A percentile compares a stretch with the other conserved stretches of the same genome.
Conservation (phyloP, 1,140 invertebrate genomes). For the Nixonia krombeini region DNA sequence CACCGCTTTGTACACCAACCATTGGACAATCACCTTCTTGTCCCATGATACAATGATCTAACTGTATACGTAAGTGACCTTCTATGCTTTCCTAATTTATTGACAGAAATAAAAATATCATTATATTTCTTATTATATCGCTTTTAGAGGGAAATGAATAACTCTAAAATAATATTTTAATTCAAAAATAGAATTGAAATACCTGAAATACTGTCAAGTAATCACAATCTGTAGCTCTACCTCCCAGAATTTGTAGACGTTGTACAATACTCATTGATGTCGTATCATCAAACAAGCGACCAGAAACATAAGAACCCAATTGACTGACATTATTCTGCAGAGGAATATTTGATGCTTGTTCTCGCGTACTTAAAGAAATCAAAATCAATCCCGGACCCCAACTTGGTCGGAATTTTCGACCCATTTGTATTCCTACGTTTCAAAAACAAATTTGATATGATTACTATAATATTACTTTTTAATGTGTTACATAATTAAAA, state of each 20-base stretch:
- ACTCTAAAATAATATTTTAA: too few species aligned
- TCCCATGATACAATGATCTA: slow-evolving; percentile 67
- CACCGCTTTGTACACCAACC: slow-evolving; percentile 59
- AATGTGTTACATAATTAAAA: too few species aligned
- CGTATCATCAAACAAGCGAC: slow-evolving; percentile 27
- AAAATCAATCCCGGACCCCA: slow-evolving; percentile 81
- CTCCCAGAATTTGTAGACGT: slow-evolving; percentile 62
- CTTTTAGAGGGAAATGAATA: too few species aligned
- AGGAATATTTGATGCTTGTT: slow-evolving; percentile 56
- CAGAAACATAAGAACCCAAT: slow-evolving; percentile 56
- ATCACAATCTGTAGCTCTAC: slow-evolving; percentile 46
- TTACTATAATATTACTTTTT: too few species aligned
- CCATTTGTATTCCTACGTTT: slow-evolving; percentile 70
- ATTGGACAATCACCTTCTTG: slow-evolving; percentile 69
- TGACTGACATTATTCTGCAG: slow-evolving; percentile 55
- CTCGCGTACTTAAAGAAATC: slow-evolving; percentile 67
- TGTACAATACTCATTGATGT: slow-evolving; percentile 55
- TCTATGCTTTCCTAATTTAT: slow-evolving; percentile 67
- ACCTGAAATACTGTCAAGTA: slow-evolving; percentile 56
- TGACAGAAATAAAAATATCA: too few species aligned
- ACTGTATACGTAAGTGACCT: slow-evolving; percentile 71
- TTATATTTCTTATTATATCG: too few species aligned
- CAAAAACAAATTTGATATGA: background rate
- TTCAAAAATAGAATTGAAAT: too few species aligned
- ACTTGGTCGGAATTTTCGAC: slow-evolving; percentile 80